Conservation (phyloP, 2,797 vertebrate genomes). For the Sebastes baramenuke region DNA sequence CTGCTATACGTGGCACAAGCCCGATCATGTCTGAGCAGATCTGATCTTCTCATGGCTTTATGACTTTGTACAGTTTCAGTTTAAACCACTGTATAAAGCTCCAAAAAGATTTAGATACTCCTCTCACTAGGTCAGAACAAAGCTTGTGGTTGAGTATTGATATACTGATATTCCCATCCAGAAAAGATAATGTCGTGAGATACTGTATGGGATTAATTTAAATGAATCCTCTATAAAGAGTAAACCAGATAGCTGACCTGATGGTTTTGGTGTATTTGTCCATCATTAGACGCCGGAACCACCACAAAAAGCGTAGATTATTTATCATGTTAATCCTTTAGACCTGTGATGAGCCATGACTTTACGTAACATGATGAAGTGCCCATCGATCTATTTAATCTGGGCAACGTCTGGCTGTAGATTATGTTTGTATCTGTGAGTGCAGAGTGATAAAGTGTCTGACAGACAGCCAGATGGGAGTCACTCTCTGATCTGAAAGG, state of each 20-base stretch:
- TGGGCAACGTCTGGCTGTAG: not conserved
- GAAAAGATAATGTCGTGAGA: not conserved
- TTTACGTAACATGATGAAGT: constrained; percentile 25
- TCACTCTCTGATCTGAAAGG: constrained; percentile 50
- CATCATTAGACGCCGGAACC: not conserved
- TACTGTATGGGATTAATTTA: not conserved
- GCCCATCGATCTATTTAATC: not conserved
- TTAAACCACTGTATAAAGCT: not conserved
- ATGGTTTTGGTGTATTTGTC: not conserved
- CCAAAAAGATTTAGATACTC: not conserved
- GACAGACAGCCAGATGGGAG: constrained; percentile 43
- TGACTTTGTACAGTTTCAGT: not conserved
- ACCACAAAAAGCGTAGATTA: accelerated
- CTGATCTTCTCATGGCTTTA: not conserved
- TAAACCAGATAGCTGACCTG: not conserved
- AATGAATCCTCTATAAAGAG: not conserved
- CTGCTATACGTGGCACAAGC: constrained; percentile 14
- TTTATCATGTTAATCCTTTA: not conserved
- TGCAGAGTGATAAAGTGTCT: constrained; percentile 49
- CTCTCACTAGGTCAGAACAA: not conserved
- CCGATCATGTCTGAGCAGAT: constrained; percentile 16
- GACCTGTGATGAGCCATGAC: not conserved
- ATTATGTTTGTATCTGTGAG: constrained; percentile 19
- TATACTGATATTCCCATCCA: not conserved
- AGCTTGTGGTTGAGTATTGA: not conserved